Evolutionary conservation across 2,797 vertebrate genomes (phyloP), one percentile per base, ranked within the genome.

Genomic region (Gymnoscopelus braueri): DNA sequence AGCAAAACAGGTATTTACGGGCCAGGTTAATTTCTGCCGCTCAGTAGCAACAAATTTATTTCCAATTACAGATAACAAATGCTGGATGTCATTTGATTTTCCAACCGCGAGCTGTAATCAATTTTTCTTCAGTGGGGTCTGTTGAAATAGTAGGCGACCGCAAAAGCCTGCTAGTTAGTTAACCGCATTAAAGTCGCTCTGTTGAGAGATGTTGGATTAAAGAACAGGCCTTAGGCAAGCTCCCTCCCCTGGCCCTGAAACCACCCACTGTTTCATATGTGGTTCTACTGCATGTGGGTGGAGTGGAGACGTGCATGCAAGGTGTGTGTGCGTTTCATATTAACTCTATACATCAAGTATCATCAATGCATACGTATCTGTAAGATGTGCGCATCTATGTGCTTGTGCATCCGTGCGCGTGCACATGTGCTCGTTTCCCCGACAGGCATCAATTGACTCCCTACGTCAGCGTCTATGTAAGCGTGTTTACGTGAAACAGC

Each of bases 1-100:
- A 89, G 74, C 73, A 84, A 44, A 91, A 90, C 91, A 91, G 91
- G 88, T 93, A 91, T 80, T 88, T 74, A 75, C 58, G 55, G 69
- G 65, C 71, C 63, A 32, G 71, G 61, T 77, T 84, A 24, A 60
- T 78, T 82, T 87, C 69, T 81, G 67, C 72, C 68, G 48, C 63
- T 79, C 64, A n/a, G 71, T 69, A 63, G 79, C 52, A 66, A 78
- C 77, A 88, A 84, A 86, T 88, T 88, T 23, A 71, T 85, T 88
- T 85, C 74, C 85, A 87, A 84, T 90, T 79, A 80, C 70, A 82
- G 81, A 83, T 77, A 75, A 70, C 77, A 65, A 73, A 78, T 82
- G 70, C 85, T 80, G 83, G 86, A 86, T 89, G 84, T 82, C 69
- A 61, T 88, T 87, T 76, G 59, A 81, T 82, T 87, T 87, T 88